These are phyloP conservation scores for Macaria liturata DNA, from an alignment of 2,888 invertebrate species.

Conservation along the genomic window DNA sequence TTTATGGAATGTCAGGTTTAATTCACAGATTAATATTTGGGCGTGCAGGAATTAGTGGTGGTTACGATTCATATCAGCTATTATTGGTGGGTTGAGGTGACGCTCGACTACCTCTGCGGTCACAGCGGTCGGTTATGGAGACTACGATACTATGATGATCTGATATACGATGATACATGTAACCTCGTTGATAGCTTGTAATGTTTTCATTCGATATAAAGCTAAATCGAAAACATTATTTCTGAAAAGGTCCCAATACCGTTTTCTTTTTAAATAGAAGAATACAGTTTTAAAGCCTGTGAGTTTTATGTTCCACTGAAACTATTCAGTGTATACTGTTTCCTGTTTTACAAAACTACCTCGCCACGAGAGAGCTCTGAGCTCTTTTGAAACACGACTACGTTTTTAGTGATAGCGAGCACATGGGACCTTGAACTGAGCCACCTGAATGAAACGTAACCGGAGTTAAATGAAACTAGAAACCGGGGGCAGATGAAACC, in stretches of 20 bases:
- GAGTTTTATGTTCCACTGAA: too few relatives aligned
- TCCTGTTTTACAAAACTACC: too few relatives aligned
- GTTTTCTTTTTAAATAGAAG: too few relatives aligned
- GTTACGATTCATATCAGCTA: not conserved
- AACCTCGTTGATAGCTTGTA: too few relatives aligned
- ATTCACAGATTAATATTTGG: conserved; percentile 22
- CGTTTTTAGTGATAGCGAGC: conserved; percentile 30
- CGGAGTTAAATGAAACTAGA: conserved; percentile 37
- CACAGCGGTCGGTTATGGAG: not conserved
- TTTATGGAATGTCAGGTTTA: conserved; percentile 33
- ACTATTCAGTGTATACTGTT: too few relatives aligned
- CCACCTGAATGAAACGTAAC: conserved; percentile 22
- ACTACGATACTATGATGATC: too few relatives aligned
- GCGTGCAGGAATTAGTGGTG: conserved; percentile 6
- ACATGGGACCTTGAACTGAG: conserved; percentile 22
- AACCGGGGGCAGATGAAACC: conserved; percentile 16
- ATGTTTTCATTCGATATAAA: too few relatives aligned
- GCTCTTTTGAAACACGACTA: conserved; percentile 20
- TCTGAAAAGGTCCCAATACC: too few relatives aligned
- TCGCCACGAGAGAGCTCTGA: too few relatives aligned
- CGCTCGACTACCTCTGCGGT: not conserved
- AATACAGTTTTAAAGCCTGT: too few relatives aligned
- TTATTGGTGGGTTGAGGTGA: not conserved
- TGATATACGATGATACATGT: too few relatives aligned
- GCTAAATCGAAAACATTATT: too few relatives aligned